Evolutionary conservation across 2,888 invertebrate genomes (phyloP), one percentile per base, ranked within the genome.

Genomic region (Chrysolina americana): DNA sequence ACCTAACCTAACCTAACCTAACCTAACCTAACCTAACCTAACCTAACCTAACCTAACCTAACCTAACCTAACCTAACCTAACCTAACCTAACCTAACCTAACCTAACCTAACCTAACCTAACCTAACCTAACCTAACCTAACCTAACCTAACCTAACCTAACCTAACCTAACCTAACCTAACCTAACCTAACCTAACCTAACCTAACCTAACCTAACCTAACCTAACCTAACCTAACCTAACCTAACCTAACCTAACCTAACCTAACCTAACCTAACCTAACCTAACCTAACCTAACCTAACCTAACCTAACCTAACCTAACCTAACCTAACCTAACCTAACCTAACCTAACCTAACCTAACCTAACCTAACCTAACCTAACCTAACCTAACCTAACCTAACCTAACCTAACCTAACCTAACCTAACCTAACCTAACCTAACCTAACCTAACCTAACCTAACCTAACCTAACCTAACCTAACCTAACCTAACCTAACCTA

Each of bases 301-400:
- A 76, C 77, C 77, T 77, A 69, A 78, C 77, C 77, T 76, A 68
- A 76, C 78, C 78, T 76, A 68, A 78, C 78, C 78, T 74, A 71
- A 78, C 76, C 76, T 74, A 64, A 78, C 78, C 76, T 71, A 69
- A 75, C 77, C 77, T n/a, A n/a, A 41, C 28, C 63, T 41, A n/a
- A 21, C n/a, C n/a, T n/a, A n/a, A n/a, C n/a, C n/a, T n/a, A n/a
- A 5, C 63, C n/a, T 13, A 53, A 76, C 76, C 73, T 65, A 68
- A 76, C 78, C 76, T 73, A 65, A 77, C 78, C 76, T 73, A 72
- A 78, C 76, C 78, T 75, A 53, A 76, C 78, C 77, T 76, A 71
- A 78, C 76, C 78, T 74, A 56, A 78, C 78, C 78, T 75, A 68
- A 78, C 78, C 75, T 69, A 65, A 76, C 77, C 77, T 77, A 69